Conservation (phyloP, 2,888 invertebrate genomes). For the Serripes groenlandicus region DNA sequence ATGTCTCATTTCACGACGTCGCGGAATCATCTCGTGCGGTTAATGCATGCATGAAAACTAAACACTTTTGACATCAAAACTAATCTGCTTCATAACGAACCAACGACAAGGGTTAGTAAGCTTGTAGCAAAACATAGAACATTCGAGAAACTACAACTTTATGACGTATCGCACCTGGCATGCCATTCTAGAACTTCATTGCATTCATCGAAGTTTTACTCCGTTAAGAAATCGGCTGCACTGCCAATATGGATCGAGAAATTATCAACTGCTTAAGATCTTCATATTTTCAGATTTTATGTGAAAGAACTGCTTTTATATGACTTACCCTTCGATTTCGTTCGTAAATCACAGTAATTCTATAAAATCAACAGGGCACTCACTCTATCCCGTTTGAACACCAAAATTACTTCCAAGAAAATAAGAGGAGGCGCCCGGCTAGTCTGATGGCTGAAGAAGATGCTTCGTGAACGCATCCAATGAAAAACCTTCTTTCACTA, state of each 20-base stretch:
- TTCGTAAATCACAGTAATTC: not conserved
- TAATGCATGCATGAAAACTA: not conserved
- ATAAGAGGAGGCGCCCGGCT: slow-evolving; percentile 1
- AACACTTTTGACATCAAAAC: not conserved
- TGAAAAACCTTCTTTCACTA: not conserved
- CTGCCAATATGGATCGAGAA: too few relatives aligned
- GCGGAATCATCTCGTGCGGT: not conserved
- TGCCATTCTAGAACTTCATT: slow-evolving; percentile 10
- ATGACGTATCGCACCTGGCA: slow-evolving; percentile 10
- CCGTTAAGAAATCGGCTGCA: too few relatives aligned
- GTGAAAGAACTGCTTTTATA: too few relatives aligned
- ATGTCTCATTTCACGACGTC: not conserved
- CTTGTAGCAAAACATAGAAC: not conserved
- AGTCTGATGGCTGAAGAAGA: slow-evolving; percentile 3
- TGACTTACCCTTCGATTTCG: not conserved
- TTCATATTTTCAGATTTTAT: too few relatives aligned
- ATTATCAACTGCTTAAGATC: too few relatives aligned
- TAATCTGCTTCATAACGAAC: not conserved
- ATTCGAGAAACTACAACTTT: not conserved
- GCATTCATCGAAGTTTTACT: not conserved
- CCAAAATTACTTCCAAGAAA: not conserved
- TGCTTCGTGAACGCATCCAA: not conserved
- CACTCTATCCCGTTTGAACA: not conserved
- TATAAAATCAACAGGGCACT: not conserved
- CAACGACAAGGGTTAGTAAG: not conserved